Conservation (phyloP, 2,113 vertebrate species). For the Ondatra zibethicus region DNA sequence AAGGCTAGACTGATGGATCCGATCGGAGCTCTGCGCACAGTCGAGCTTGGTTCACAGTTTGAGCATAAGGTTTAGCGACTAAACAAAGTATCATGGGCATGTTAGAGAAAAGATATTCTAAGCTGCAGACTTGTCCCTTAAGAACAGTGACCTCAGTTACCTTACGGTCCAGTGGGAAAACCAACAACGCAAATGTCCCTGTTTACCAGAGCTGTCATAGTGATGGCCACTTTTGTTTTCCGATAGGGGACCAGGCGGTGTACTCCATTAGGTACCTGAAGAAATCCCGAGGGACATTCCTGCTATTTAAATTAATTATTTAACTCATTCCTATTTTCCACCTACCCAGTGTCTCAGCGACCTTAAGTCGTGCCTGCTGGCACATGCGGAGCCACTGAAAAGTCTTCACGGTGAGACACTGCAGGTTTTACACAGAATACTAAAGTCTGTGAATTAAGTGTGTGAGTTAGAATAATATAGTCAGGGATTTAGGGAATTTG, state of each 20-base stretch:
- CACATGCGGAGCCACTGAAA: constrained; percentile 39
- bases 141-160: constrained; percentile 36
- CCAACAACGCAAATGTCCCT: neutral
- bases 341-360: neutral
- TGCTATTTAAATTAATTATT: constrained; percentile 73
- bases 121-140: neutral
- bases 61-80: neutral
- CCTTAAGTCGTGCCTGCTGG: constrained; percentile 55
- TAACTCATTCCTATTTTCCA: constrained; percentile 56
- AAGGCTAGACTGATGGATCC: neutral
- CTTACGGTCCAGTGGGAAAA: constrained; percentile 3
- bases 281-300: constrained; percentile 27
- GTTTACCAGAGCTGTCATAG: constrained; percentile 52
- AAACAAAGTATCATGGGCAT: constrained; percentile 12
- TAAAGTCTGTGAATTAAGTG: constrained; percentile 61
- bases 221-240: constrained; percentile 66
- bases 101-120: constrained; percentile 7
- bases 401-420: constrained; percentile 44
- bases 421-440: constrained; percentile 28
- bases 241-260: neutral
- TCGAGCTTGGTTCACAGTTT: neutral
- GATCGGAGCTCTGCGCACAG: neutral
- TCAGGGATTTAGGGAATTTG: constrained; percentile 67
- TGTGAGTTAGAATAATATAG: constrained; percentile 70
- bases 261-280: constrained; percentile 44